These are phyloP conservation scores for Catostylus mosaicus DNA, from an alignment of 30 jellyfish, hydroid and myxozoan genomes.

Conservation along the genomic window DNA sequence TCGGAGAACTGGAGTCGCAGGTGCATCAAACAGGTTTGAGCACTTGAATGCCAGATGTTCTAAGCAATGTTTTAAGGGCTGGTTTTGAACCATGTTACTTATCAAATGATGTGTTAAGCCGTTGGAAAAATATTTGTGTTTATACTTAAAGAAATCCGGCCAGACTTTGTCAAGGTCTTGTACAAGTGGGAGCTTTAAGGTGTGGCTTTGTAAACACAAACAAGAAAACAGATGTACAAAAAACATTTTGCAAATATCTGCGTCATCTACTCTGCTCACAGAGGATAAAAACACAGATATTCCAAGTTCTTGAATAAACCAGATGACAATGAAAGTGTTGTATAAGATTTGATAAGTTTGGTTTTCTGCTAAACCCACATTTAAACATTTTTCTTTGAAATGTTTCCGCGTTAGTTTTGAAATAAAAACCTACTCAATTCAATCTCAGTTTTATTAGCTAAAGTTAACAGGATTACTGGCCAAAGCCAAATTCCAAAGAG, in stretches of 20 bases:
- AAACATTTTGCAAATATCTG: not conserved
- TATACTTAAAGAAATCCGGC: no score
- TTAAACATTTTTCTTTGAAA: not conserved
- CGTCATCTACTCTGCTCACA: not conserved
- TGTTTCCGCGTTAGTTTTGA: not conserved
- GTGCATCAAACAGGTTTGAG: no score
- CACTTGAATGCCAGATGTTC: no score
- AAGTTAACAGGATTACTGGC: conserved; percentile 16
- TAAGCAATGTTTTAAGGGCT: no score
- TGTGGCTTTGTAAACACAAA: no score
- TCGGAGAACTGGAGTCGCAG: no score
- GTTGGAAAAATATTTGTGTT: no score
- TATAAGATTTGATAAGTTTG: not conserved
- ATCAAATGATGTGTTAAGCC: no score
- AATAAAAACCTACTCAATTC: not conserved
- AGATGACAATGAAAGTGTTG: not conserved
- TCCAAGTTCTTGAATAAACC: not conserved
- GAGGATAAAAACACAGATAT: not conserved
- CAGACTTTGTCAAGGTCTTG: no score
- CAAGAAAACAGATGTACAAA: no score
- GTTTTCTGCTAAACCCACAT: not conserved
- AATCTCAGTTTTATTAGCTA: not conserved
- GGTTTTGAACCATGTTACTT: no score
- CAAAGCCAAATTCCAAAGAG: conserved; percentile 20
- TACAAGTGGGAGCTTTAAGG: no score